phyloP scores from a whole-genome alignment of 2,797 vertebrate species.

The Bradypodion pumilum region DNA sequence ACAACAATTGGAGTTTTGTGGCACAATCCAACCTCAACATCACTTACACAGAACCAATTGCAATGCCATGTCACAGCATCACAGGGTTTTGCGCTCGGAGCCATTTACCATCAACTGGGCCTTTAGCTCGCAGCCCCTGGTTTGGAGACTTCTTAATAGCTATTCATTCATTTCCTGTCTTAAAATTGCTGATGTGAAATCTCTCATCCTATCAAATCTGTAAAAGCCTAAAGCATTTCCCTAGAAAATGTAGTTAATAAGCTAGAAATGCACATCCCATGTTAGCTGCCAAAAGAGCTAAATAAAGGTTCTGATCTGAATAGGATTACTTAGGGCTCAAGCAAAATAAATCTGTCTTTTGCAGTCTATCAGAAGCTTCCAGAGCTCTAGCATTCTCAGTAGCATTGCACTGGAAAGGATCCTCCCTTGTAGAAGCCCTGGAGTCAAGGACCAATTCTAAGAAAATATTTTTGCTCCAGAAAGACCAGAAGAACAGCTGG shows the following conservation, averaged over 20 bases:
- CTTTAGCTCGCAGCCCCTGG: not conserved
- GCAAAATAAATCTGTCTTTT: slow-evolving; percentile 63
- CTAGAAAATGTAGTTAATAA: slow-evolving; percentile 14
- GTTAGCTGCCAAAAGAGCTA: slow-evolving; percentile 69
- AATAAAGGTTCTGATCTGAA: slow-evolving; percentile 71
- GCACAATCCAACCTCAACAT: not conserved
- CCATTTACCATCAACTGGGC: not conserved
- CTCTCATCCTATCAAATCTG: slow-evolving; percentile 19
- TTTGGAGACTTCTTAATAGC: not conserved
- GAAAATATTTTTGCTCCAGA: slow-evolving; percentile 32
- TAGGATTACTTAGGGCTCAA: slow-evolving; percentile 68
- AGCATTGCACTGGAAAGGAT: slow-evolving; percentile 50
- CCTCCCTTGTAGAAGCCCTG: slow-evolving; percentile 29
- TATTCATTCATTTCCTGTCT: slow-evolving; percentile 5
- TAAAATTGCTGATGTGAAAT: slow-evolving; percentile 11
- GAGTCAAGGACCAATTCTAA: slow-evolving; percentile 22
- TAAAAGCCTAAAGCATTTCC: slow-evolving; percentile 12
- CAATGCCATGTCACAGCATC: not conserved
- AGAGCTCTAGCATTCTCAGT: slow-evolving; percentile 45
- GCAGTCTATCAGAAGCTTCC: slow-evolving; percentile 59
- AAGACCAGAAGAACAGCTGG: slow-evolving; percentile 14
- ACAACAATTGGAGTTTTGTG: not conserved
- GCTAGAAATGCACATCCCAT: slow-evolving; percentile 60
- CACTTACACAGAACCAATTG: not conserved
- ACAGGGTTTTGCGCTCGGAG: not conserved